Percentiles rank a stretch among this genome's conserved stretches.
These are phyloP conservation scores for Rapana venosa DNA, from an alignment of 2,888 invertebrate species.

Conservation along the genomic window DNA sequence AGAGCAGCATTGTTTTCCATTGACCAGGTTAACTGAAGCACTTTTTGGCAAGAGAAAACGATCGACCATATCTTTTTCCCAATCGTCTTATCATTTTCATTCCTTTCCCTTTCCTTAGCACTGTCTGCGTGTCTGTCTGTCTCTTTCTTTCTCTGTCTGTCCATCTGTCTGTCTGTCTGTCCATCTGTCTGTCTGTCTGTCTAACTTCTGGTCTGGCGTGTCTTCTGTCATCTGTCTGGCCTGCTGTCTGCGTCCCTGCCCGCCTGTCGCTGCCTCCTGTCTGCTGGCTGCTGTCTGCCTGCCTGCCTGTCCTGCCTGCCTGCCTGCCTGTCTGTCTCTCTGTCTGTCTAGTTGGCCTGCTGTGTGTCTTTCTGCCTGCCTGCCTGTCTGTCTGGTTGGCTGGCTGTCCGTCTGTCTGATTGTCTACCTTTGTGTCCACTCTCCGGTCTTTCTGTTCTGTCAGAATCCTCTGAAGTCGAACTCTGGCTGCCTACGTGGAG, in stretches of 20 bases:
- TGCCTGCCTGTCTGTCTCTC: background rate
- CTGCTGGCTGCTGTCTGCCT: background rate
- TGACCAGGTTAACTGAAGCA: too few relatives aligned
- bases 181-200: background rate
- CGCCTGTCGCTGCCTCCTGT: too few relatives aligned
- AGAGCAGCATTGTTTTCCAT: too few relatives aligned
- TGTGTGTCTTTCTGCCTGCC: background rate
- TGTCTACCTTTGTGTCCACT: too few relatives aligned
- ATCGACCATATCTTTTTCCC: too few relatives aligned
- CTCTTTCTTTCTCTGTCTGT: background rate
- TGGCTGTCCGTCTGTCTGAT: too few relatives aligned
- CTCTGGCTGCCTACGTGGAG: too few relatives aligned
- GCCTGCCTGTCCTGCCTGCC: background rate
- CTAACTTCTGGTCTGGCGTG: too few relatives aligned
- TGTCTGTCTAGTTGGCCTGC: background rate
- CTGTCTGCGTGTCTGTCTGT: background rate
- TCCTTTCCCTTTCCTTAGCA: background rate
- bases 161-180: background rate
- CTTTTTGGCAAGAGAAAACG: too few relatives aligned
- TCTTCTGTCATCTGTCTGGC: background rate
- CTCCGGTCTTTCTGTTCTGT: too few relatives aligned
- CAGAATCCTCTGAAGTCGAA: too few relatives aligned
- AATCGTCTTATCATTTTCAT: background rate
- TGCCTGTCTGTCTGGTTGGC: background rate
- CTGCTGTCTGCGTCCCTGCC: background rate